Evolutionary conservation across 2,113 vertebrate species (phyloP), one percentile per base, ranked within the genome.

Genomic region (Alexandromys fortis): DNA sequence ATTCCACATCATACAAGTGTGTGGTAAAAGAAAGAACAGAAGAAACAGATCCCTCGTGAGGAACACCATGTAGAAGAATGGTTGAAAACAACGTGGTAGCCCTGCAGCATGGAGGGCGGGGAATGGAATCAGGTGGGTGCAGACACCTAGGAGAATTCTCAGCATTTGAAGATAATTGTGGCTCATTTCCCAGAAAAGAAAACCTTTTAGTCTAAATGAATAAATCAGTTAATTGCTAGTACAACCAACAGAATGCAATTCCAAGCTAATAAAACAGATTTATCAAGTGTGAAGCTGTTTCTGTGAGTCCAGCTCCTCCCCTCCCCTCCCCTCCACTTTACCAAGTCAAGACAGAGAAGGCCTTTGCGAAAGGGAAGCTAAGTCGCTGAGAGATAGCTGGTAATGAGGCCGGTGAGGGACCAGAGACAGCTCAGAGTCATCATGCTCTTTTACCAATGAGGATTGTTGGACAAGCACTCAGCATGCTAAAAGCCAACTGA

Each of bases 171-270:
- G 79, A 26, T 76, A 11, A 67, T 5, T 76, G 67, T 86, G 88
- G 81, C n/a, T 96, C 73, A 94, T 92, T 92, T 89, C 92, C 95
- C 89, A 92, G 35, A 33, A 28, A 88, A 22, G 9, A 81, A 92
- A 86, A 52, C 47, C 19, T 52, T 65, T 92, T 55, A 24, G 17
- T 81, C 77, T 58, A 94, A 97, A 92, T 78, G 78, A 68, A 17
- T 49, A 88, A 24, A 85, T 88, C n/a, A 47, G 88, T 61, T 95
- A 96, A 96, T 28, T 82, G 86, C 94, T 85, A 81, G 61, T 68
- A 70, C 68, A 65, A 72, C 61, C 52, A 73, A 78, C 17, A 17
- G 24, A 88, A 94, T 63, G 52, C 42, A 92, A 61, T 94, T 92
- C 47, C 28, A 76, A 89, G 67, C 42, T 87, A 94, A 94, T 82